Evolutionary conservation across 2,113 vertebrate species (phyloP), one percentile per base, ranked within the genome.

Genomic region (Poecilia latipinna): DNA sequence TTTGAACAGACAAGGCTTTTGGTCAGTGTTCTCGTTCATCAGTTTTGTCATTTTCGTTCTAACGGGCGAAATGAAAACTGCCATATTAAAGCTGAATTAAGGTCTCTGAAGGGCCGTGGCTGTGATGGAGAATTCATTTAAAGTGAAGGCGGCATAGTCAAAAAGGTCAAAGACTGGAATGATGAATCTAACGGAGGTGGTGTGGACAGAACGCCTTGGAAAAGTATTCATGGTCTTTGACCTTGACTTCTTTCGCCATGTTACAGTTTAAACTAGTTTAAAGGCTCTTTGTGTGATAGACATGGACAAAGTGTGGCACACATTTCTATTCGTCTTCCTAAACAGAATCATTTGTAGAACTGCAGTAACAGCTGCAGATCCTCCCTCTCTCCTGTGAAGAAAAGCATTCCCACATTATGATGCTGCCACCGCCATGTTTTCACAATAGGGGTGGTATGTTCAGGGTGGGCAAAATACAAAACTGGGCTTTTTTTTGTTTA

Each of bases 1-100:
- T 60, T 67, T 68, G 31, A 39, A 22, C 79, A 74, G 32, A 15
- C 4, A 12, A 69, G 42, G 0, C 62, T 87, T 37, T 84, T 84
- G 74, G 31, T 83, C 66, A 35, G 32, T 72, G 77, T 68, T 74
- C 82, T 80, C 48, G 72, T 86, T 57, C 48, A 66, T 86, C 72
- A 82, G 69, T 86, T 66, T 82, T 69, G 74, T 65, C 60, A 78
- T 81, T 88, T 84, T 68, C 77, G 13, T 83, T 77, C 61, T 74
- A 75, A 82, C 37, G 61, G 64, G 33, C n/a, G 5, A 73, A 82
- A 78, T 82, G 72, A 88, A 80, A 88, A 78, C 33, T 63, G 28
- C 8, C 33, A 51, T 61, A 78, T 75, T 88, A 78, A 78, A 82
- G 62, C 68, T 39, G n/a, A 86, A 80, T 83, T 74, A 85, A 68